A percentile compares a stretch with the other conserved stretches of the same genome.
phyloP scores from a whole-genome alignment of 2,113 vertebrate genomes.

The Aythya baeri region DNA sequence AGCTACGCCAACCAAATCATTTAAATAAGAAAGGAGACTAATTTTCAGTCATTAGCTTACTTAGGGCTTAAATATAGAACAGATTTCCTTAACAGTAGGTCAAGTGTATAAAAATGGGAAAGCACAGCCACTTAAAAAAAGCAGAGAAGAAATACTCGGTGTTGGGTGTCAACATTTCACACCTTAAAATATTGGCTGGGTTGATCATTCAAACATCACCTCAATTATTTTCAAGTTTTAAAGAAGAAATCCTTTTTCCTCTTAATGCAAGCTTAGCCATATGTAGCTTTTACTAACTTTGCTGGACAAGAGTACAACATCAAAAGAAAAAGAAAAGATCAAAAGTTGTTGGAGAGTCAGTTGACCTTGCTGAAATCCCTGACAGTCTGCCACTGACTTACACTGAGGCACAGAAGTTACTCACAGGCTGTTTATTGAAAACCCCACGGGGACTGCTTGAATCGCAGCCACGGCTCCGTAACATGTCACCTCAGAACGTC shows the following conservation, averaged over 20 bases:
- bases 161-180: background rate
- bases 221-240: background rate
- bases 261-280: background rate
- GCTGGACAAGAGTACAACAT: background rate
- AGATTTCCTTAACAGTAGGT: background rate
- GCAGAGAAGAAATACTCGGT: background rate
- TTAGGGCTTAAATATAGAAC: background rate
- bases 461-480: background rate
- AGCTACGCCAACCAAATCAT: background rate
- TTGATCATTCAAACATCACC: background rate
- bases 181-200: background rate
- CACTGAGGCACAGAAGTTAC: background rate
- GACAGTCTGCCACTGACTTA: background rate
- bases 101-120: background rate
- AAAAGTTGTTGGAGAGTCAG: background rate
- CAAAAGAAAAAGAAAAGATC: background rate
- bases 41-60: background rate
- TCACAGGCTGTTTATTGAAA: background rate
- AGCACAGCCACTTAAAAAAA: background rate
- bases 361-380: background rate
- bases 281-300: background rate
- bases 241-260: background rate
- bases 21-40: background rate
- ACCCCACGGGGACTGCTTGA: background rate
- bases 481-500: background rate